Evolutionary conservation across 2,888 invertebrate species (phyloP), one percentile per base, ranked within the genome.

Genomic region (Mellilla xanthometata): DNA sequence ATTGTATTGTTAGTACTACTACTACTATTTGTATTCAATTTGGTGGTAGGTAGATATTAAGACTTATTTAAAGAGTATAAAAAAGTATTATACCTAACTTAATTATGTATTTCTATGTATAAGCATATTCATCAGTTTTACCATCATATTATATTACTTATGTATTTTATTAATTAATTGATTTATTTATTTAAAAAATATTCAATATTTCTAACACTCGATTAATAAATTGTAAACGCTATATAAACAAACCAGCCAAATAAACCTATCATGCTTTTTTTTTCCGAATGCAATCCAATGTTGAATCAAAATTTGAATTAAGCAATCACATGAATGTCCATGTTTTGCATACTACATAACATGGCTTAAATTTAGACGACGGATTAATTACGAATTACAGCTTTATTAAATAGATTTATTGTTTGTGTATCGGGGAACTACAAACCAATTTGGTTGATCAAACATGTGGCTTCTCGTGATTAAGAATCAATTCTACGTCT

Each of bases 301-400:
- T 27, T 11, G 35, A 19, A 28, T 36, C 19, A 27, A 10, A 36
- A 28, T 36, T 7, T 28, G 27, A 7, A 39, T 32, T 15, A 22
- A 38, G 22, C 44, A 44, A 11, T 33, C 10, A 12, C 27, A 39
- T 12, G 27, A 12, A 9, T 8, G 28, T 6, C 32, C 30, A 26
- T 39, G 24, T 29, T 39, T 39, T 26, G 33, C 39, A 45, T 45
- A 45, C n/a, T n/a, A n/a, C 33, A 34, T 15, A 39, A 39, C 39
- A 23, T 2, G 9, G 34, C 13, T 39, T 38, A 29, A 34, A 45
- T 45, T 45, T 28, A 45, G 44, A 22, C 28, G 33, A 29, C 12
- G 33, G 24, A 33, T 45, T 34, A 45, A 29, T 39, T 27, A 34
- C 28, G 30, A 39, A 39, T 45, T 45, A 39, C 44, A 44, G 38